A percentile compares a stretch with the other conserved stretches of the same genome.
Conservation (phyloP, 2,113 vertebrate genomes). For the Casuarius casuarius region DNA sequence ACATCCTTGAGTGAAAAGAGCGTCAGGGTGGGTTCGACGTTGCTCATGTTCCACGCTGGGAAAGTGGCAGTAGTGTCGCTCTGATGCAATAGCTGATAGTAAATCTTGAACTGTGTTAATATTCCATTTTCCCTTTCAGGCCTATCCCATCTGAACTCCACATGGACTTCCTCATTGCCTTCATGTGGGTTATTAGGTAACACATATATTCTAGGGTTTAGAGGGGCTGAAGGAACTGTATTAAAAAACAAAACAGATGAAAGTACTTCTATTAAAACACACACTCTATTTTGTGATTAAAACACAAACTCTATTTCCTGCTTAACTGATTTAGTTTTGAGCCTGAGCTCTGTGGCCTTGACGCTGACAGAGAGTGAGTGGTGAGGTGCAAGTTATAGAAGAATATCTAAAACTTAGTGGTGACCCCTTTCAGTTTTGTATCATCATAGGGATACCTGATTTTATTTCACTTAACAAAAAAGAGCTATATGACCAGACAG, state of each 20-base stretch:
- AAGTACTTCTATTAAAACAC: neutral
- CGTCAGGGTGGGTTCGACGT: neutral
- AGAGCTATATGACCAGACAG: neutral
- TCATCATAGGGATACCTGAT: neutral
- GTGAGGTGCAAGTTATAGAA: neutral
- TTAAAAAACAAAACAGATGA: neutral
- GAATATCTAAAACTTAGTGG: neutral
- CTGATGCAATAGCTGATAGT: slow-evolving; percentile 61
- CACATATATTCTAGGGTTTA: slow-evolving; percentile 72
- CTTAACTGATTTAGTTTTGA: neutral
- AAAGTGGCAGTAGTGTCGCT: neutral
- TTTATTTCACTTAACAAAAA: neutral
- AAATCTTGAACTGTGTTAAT: slow-evolving; percentile 67
- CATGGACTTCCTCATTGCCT: slow-evolving; percentile 7
- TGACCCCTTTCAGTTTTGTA: neutral
- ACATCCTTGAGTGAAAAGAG: slow-evolving; percentile 55
- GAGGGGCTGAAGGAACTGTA: slow-evolving; percentile 74
- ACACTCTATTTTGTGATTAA: neutral
- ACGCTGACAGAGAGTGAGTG: neutral
- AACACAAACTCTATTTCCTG: neutral
- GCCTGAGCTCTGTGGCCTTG: neutral
- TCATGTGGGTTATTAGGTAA: neutral
- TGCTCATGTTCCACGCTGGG: slow-evolving; percentile 36
- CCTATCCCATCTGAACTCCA: slow-evolving; percentile 77
- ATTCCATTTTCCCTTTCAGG: slow-evolving; percentile 69